Base-by-base conservation (phyloP, 1,140 invertebrate species). In the Thaumetopoea pityocampa region DNA sequence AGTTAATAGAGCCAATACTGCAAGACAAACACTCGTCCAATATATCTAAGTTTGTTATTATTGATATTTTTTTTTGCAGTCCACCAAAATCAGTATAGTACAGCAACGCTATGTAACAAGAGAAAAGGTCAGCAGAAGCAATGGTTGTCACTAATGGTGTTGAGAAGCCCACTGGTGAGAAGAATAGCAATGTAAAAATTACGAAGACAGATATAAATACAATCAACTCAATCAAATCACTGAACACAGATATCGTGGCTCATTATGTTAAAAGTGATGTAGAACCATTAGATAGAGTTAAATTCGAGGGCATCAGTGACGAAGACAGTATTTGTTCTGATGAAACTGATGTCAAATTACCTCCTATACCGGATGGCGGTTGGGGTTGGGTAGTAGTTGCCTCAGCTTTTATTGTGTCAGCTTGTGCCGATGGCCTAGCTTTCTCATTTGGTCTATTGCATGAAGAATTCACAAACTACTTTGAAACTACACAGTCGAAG, bases 391-490 rank as follows among this genome's bases (percentile, higher is more conserved):
- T 96, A 2, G 93, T 98, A 0, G 94, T 97, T 0, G 77, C 91
- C 2, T 89, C 94, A 0, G 93, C 94, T 0, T 89, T 97, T 22
- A 65, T 96, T 12, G 91, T 95, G 3, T 94, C 94, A 24, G 89
- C 96, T 49, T 93, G 97, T 9, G 93, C 95, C 12, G 96, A 98
- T 70, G 96, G 96, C 0, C 89, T 98, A 2, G 93, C 93, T 2
- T 96, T 97, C 66, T 96, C 95, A 0, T 97, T 97, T 63, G 96
- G 96, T 0, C 84, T 97, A 0, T 88, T 97, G 18, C 95, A 94
- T 54, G 90, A 92, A 1, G 91, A 96, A 62, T 93, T 98, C 54
- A 85, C 94, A 4, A 77, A 89, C 0, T 91, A 95, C 52, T 98
- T 97, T 65, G 87, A 89, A 0, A 90, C 91, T 27, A 90, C 89